phyloP scores from a whole-genome alignment of 2,113 vertebrate genomes.

The Syngnathus floridae region DNA sequence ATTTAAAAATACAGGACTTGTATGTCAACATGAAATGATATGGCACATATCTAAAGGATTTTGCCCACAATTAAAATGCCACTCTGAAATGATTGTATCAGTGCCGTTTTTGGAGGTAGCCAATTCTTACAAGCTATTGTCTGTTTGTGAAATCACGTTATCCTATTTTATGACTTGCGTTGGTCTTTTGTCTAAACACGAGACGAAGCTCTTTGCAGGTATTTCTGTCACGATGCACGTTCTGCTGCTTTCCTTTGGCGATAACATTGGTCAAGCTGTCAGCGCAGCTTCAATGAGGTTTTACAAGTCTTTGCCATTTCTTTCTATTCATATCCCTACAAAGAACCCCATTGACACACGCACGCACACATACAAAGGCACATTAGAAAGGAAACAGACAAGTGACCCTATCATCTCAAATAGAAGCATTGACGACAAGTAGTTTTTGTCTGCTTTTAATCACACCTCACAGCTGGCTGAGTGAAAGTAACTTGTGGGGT shows the following conservation, averaged over 20 bases:
- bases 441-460: neutral
- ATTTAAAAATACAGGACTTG: neutral
- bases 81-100: neutral
- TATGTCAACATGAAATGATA: slow-evolving; percentile 2
- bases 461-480: neutral
- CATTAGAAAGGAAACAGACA: neutral
- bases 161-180: neutral
- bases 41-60: neutral
- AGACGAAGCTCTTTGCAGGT: neutral
- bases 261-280: neutral
- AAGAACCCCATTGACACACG: slow-evolving; percentile 5
- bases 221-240: neutral
- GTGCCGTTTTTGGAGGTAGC: neutral
- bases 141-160: neutral
- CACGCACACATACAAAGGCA: neutral
- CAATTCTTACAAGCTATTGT: neutral
- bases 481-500: neutral
- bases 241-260: neutral
- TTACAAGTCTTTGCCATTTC: neutral
- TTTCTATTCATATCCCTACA: slow-evolving; percentile 2
- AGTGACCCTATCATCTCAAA: neutral
- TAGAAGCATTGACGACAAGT: neutral
- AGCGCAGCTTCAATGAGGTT: neutral
- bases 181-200: neutral
- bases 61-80: slow-evolving; percentile 1